Base-by-base conservation (phyloP, 1,140 invertebrate genomes). In the Dreissena rostriformis region DNA sequence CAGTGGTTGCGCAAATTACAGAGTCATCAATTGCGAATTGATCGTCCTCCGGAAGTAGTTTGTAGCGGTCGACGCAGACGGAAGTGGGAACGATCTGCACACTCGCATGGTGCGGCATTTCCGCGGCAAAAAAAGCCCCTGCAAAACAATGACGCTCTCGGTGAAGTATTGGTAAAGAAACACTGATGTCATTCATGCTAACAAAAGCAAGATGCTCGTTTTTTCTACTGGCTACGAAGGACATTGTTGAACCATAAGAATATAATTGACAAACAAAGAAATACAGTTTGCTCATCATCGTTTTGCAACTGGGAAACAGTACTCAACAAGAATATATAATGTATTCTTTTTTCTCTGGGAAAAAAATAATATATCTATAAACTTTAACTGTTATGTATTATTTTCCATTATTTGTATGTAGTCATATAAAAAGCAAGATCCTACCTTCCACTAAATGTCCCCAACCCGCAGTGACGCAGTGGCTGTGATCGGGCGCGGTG, bases 391-490 rank as follows among this genome's bases (percentile, higher is more conserved):
- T 39, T 39, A 5, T 39, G 39, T 39, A 39, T 39, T 39, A 39
- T 39, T 5, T 39, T 39, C 8, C 2, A 39, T 39, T 2, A 39
- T 39, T 39, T 8, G 2, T 39, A 5, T 39, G 2, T 39, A 39
- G 2, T 39, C 8, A 39, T 39, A 39, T 39, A 39, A 39, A 39
- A 39, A 39, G 39, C 2, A 39, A 39, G 39, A 28, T 53, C 79
- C 80, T 81, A 90, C 89, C 80, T 12, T 77, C 67, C 24, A 80
- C 85, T 22, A 84, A 65, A 8, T 86, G 79, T 39, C 89, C 89
- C 89, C 89, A 90, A 29, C 89, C 89, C 2, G 89, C 84, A 4
- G 84, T 86, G 11, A 74, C 61, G 82, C 89, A 88, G 17, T 52
- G 39, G 1, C 82, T 86, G 14, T 84, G 84, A n/a, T 85, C 75